Evolutionary conservation across 2,113 vertebrate species (phyloP).

Genomic region (Aplodontia rufa): DNA sequence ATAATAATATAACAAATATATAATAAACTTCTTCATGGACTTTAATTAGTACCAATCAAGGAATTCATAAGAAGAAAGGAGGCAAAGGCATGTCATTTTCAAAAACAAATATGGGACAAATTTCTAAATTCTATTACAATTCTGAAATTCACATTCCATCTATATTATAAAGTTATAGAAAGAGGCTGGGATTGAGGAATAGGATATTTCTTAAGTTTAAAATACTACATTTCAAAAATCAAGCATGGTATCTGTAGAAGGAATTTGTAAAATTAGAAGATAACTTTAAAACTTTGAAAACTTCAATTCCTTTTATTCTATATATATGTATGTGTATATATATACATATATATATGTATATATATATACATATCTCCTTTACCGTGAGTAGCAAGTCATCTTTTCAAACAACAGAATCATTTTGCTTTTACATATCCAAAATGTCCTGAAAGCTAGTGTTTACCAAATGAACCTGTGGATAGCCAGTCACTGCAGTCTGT

Average conservation of each 20-base stretch:
- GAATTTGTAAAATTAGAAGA: neutral
- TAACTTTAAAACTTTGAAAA: neutral
- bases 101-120: neutral
- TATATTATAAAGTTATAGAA: neutral
- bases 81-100: neutral
- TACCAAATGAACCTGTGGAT: neutral
- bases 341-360: too few relatives aligned
- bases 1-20: neutral
- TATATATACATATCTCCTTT: too few relatives aligned
- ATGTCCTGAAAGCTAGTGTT: neutral
- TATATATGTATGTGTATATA: too few relatives aligned
- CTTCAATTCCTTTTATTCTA: neutral
- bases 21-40: neutral
- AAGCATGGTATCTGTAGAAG: neutral
- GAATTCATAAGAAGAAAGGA: neutral
- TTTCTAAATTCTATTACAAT: neutral
- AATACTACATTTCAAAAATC: neutral
- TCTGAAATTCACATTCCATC: neutral
- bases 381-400: neutral
- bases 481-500: neutral
- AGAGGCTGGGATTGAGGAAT: neutral
- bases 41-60: neutral
- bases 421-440: neutral
- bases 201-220: neutral
- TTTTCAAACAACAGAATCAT: neutral